Conservation (phyloP, 2,113 vertebrate species). For the Phrynocephalus versicolor region DNA sequence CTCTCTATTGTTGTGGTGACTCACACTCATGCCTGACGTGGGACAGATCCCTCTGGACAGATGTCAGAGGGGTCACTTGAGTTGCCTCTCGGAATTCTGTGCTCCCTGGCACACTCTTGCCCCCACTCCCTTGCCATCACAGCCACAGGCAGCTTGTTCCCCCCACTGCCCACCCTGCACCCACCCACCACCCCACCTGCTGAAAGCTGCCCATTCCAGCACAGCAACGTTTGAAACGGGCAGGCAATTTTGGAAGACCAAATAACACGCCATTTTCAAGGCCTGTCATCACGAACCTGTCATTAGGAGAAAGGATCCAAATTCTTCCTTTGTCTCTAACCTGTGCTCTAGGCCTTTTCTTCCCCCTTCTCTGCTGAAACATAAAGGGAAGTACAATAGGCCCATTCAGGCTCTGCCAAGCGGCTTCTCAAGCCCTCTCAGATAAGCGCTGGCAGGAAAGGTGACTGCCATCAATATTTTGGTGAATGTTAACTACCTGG, state of each 20-base stretch:
- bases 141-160: background rate
- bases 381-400: conserved; percentile 73
- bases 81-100: too few species aligned
- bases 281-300: conserved; percentile 35
- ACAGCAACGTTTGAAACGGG: background rate
- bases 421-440: conserved; percentile 52
- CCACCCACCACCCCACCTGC: background rate
- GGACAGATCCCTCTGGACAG: too few species aligned
- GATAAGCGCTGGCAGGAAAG: conserved; percentile 71
- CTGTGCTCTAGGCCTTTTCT: conserved; percentile 24
- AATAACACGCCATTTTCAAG: conserved; percentile 51
- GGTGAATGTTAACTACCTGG: conserved; percentile 56
- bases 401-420: conserved; percentile 75
- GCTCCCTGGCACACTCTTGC: too few species aligned
- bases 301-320: conserved; percentile 51
- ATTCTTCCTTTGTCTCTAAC: conserved; percentile 70
- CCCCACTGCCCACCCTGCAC: too few species aligned
- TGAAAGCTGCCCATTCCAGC: background rate
- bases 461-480: conserved; percentile 67
- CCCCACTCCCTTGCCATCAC: background rate
- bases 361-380: background rate
- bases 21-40: too few species aligned
- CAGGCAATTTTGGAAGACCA: conserved; percentile 38
- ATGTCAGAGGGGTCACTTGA: too few species aligned
- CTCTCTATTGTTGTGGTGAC: background rate